Conservation (phyloP, 2,113 vertebrate species). For the Salminus brasiliensis region DNA sequence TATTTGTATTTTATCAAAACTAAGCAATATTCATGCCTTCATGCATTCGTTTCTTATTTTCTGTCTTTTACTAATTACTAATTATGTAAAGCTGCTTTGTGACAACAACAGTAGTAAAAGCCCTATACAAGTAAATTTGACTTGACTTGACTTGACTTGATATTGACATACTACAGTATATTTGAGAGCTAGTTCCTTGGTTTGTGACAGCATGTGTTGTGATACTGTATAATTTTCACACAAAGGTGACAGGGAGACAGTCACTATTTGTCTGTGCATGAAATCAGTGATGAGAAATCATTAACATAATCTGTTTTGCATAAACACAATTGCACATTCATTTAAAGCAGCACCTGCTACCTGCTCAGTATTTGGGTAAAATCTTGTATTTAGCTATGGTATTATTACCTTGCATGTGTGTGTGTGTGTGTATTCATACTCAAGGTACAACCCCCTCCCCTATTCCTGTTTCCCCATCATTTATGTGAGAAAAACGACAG, state of each 20-base stretch:
- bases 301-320: conserved; percentile 59
- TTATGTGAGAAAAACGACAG: conserved; percentile 67
- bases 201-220: not conserved
- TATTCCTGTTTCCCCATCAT: conserved; percentile 48
- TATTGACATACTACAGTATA: too few relatives aligned
- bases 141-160: too few relatives aligned
- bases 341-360: conserved; percentile 61
- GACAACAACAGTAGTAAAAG: too few relatives aligned
- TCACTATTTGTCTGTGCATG: conserved; percentile 23
- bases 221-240: not conserved
- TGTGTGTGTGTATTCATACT: conserved; percentile 25
- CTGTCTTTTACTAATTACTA: too few relatives aligned
- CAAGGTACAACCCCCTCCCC: conserved; percentile 40
- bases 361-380: conserved; percentile 47
- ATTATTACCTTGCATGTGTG: not conserved
- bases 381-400: conserved; percentile 9
- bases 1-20: too few relatives aligned
- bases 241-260: not conserved
- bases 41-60: too few relatives aligned
- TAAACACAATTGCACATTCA: conserved; percentile 58
- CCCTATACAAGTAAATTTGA: too few relatives aligned
- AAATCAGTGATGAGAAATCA: conserved; percentile 52
- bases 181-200: not conserved
- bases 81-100: too few relatives aligned
- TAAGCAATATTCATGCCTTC: too few relatives aligned